Evolutionary conservation across 1,140 invertebrate species (phyloP).

Genomic region (Bradynema listronoti): DNA sequence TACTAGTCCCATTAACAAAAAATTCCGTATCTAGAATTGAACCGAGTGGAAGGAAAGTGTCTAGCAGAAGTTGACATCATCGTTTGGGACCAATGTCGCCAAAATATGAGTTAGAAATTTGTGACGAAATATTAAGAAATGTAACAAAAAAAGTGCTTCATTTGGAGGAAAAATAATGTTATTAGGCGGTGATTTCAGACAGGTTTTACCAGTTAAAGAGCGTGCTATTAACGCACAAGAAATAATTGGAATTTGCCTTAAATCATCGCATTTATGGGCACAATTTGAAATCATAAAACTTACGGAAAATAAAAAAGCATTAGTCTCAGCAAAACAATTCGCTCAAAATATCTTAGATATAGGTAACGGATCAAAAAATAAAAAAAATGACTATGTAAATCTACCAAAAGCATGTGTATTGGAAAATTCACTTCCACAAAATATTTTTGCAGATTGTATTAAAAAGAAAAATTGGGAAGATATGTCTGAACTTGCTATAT

Average conservation of each 20-base stretch:
- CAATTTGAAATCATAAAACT: too few relatives aligned
- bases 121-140: conserved; percentile 13
- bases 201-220: too few relatives aligned
- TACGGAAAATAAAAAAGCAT: too few relatives aligned
- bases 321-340: conserved; percentile 24
- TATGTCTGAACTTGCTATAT: conserved; percentile 24
- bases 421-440: conserved; percentile 16
- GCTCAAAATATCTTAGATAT: conserved; percentile 37
- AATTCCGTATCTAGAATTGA: not conserved
- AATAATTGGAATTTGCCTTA: too few relatives aligned
- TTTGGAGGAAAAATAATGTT: conserved; percentile 27
- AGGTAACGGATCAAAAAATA: conserved; percentile 34
- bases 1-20: not conserved
- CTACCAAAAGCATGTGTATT: conserved; percentile 22
- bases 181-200: conserved; percentile 22
- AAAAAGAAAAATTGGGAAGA: conserved; percentile 12
- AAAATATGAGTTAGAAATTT: not conserved
- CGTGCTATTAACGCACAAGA: too few relatives aligned
- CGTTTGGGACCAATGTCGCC: conserved; percentile 17
- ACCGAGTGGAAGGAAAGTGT: not conserved
- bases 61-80: conserved; percentile 5
- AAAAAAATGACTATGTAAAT: conserved; percentile 30
- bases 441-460: conserved; percentile 20
- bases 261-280: too few relatives aligned
- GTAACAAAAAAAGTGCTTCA: conserved; percentile 10